phyloP scores from a whole-genome alignment of 2,888 invertebrate genomes.

The Galerucella nymphaeae region DNA sequence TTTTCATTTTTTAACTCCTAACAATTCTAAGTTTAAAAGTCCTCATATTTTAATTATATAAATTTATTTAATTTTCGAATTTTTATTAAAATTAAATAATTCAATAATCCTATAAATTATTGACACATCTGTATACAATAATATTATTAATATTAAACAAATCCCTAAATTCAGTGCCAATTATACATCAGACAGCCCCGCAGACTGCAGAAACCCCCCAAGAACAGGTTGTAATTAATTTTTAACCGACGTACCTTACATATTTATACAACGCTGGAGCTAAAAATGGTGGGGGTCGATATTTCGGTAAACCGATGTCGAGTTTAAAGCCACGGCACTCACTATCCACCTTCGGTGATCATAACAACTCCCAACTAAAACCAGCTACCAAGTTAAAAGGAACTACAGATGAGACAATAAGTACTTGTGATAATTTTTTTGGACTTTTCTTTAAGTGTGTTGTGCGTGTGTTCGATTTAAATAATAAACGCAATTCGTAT shows the following conservation, averaged over 20 bases:
- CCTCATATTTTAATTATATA: too few species aligned
- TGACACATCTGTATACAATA: background rate
- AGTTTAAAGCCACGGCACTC: constrained; percentile 9
- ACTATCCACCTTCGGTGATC: constrained; percentile 28
- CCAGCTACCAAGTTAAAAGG: constrained; percentile 26
- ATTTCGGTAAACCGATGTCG: constrained; percentile 10
- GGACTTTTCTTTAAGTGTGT: constrained; percentile 36
- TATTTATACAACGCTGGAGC: constrained; percentile 5
- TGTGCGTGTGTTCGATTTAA: constrained; percentile 42
- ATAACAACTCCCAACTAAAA: constrained; percentile 25
- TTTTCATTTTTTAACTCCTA: too few species aligned
- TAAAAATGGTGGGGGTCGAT: constrained; percentile 7
- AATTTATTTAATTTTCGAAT: too few species aligned
- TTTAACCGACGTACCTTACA: constrained; percentile 30
- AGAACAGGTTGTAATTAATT: constrained; percentile 44
- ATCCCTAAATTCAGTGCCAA: background rate
- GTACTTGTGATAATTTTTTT: constrained; percentile 43
- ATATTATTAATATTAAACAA: background rate
- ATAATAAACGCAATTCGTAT: constrained; percentile 19
- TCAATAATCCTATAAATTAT: background rate
- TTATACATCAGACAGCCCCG: background rate
- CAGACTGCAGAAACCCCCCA: constrained; percentile 26
- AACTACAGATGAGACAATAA: constrained; percentile 40
- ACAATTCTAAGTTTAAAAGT: too few species aligned
- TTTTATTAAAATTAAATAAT: too few species aligned